Base-by-base conservation (phyloP, 2,888 invertebrate genomes). In the Oscheius onirici region DNA sequence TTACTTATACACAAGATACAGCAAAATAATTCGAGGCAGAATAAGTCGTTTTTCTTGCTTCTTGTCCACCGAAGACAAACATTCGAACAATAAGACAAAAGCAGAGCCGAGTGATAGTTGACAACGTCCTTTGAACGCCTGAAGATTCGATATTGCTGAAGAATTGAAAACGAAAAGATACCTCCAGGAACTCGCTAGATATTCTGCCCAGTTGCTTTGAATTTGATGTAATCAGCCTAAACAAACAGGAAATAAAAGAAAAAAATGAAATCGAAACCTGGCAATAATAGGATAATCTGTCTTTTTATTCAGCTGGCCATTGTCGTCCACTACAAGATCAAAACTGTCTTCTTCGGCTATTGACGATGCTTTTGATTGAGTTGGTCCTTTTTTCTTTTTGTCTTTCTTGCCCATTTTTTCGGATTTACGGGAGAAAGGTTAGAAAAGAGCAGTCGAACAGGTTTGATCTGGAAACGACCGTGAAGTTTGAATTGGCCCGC, bases 1-100 rank as follows among this genome's bases (percentile, higher is more conserved):
- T 17, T n/a, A 68, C 67, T 44, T 68, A 20, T 68, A 68, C 1
- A 68, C 28, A 20, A 68, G 55, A 24, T 68, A 68, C 11, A 68
- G 15, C 2, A 54, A 22, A 24, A 68, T 41, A 0, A 68, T 43
- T 28, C 67, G 24, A 11, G 46, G 55, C 10, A 41, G 40, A 15
- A 28, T 6, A 10, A 61, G 43, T 17, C 26, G 26, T n/a, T 61
- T 46, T 11, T 61, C 44, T 24, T 54, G 13, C 13, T 51, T 49
- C 15, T n/a, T 15, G 34, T 52, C 40, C 6, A 40, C 40, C 24
- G 40, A 13, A 22, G 17, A 46, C n/a, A 51, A 51, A 26, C n/a
- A 11, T 66, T 52, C 54, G 54, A 34, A 51, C 20, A 52, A 58
- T n/a, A 40, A n/a, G 17, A 66, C 41, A 17, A 66, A 26, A 8